Evolutionary conservation across 30 jellyfish, hydroid and myxozoan genomes (phyloP), one percentile per base, ranked within the genome.

Genomic region (Pelagia noctiluca): DNA sequence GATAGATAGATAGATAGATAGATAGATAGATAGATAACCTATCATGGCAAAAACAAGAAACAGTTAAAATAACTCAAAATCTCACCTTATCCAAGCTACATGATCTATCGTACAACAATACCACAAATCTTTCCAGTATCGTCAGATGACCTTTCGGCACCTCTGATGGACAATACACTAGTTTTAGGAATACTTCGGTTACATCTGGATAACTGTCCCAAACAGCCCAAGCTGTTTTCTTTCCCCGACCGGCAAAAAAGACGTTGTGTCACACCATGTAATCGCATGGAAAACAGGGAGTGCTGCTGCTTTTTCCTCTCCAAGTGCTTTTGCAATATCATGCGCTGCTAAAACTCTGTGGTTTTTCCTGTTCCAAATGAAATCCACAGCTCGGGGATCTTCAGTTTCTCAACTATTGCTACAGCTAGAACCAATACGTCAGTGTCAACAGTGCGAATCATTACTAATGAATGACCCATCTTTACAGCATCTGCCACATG

Each of bases 271-370:
- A 73, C 85, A 73, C 24, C 75, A 35, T 19, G 85, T 37, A 48
- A 38, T 38, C 23, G 85, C 85, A 73, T 73, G 85, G 35, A 73
- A 73, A 23, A 73, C 26, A n/a, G 77, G 85, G 19, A 73, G 18
- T 11, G 63, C 85, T 19, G 19, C 24, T 23, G 71, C 30, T 50
- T 50, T 47, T 11, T 25, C 49, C n/a, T 36, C 49, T 11, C 85
- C 85, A 19, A 35, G 30, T 19, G 30, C 23, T 24, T 37, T 25
- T 25, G 76, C 80, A 26, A 42, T 37, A 46, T 37, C 29, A 34
- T 73, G 85, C 26, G 32, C 32, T 73, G 81, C 77, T 11, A 73
- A 47, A 26, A 25, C 25, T 76, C 13, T 25, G 62, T 30, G 42
- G 23, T 13, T 31, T 34, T 47, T 73, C 85, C 85, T 32, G 37